A percentile compares a stretch with the other conserved stretches of the same genome.
These are phyloP conservation scores for Doryteuthis pealeii DNA, from an alignment of 1,140 invertebrate genomes.

Conservation along the genomic window DNA sequence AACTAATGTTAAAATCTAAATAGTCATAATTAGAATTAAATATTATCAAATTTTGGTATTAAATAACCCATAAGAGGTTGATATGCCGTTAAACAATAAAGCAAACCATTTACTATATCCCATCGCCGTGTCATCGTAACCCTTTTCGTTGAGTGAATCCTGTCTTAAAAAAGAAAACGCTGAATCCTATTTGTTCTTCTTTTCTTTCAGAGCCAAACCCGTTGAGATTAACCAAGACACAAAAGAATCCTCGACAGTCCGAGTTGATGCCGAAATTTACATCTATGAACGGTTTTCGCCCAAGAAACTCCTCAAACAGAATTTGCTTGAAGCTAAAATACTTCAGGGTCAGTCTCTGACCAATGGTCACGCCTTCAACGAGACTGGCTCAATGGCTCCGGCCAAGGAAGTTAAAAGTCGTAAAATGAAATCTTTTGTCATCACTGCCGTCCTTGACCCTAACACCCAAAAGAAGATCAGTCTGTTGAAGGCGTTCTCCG, in stretches of 20 bases:
- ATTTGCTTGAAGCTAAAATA: too few relatives aligned
- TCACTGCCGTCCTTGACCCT: conserved; percentile 75
- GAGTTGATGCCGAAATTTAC: conserved; percentile 43
- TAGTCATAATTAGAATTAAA: too few relatives aligned
- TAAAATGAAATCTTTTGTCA: conserved; percentile 40
- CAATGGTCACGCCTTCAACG: not conserved
- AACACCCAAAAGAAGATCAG: conserved; percentile 75
- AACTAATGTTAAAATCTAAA: too few relatives aligned
- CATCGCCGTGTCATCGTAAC: too few relatives aligned
- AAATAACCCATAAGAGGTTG: too few relatives aligned
- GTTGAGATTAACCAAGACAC: conserved; percentile 39
- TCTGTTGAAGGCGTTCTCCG: conserved; percentile 80
- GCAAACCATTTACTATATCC: too few relatives aligned
- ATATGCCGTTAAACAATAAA: too few relatives aligned
- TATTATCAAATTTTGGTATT: too few relatives aligned
- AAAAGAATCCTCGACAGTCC: conserved; percentile 34
- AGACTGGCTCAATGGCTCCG: conserved; percentile 19
- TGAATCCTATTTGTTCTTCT: too few relatives aligned
- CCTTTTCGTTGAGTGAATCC: too few relatives aligned
- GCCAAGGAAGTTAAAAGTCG: not conserved
- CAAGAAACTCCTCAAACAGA: conserved; percentile 13
- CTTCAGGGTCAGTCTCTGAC: too few relatives aligned
- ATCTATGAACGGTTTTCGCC: conserved; percentile 45
- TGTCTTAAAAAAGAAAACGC: too few relatives aligned
- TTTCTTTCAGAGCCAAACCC: conserved; percentile 38